phyloP scores from a whole-genome alignment of 2,113 vertebrate genomes.

The Meriones unguiculatus region DNA sequence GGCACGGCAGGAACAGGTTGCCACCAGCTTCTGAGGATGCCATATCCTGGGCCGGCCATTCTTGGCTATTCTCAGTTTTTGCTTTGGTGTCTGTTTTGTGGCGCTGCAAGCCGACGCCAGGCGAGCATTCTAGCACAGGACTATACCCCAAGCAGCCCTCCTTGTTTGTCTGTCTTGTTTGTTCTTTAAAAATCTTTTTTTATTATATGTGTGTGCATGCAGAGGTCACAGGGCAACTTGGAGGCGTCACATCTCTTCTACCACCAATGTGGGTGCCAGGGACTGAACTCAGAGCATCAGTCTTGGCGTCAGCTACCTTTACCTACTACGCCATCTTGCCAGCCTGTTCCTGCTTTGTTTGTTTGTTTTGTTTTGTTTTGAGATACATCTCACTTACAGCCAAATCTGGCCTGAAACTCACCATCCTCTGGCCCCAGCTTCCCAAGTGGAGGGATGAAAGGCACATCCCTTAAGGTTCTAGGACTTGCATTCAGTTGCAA shows the following conservation, averaged over 20 bases:
- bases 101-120: too few species aligned
- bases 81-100: neutral
- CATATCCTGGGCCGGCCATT: neutral
- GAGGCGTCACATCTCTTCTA: neutral
- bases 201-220: neutral
- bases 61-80: neutral
- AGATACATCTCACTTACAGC: neutral
- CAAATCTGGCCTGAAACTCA: neutral
- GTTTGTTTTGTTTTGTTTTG: neutral
- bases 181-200: neutral
- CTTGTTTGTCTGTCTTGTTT: neutral
- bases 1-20: too few species aligned
- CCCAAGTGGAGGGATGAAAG: neutral
- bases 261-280: neutral
- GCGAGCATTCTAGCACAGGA: neutral
- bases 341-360: neutral
- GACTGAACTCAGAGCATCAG: neutral
- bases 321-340: neutral
- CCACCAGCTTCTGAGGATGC: neutral
- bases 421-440: neutral
- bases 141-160: neutral
- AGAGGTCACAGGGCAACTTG: neutral
- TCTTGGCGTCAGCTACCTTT: neutral
- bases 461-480: neutral
- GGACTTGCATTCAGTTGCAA: accelerated